phyloP scores from a whole-genome alignment of 2,888 invertebrate species.

The Archips crataeganus region DNA sequence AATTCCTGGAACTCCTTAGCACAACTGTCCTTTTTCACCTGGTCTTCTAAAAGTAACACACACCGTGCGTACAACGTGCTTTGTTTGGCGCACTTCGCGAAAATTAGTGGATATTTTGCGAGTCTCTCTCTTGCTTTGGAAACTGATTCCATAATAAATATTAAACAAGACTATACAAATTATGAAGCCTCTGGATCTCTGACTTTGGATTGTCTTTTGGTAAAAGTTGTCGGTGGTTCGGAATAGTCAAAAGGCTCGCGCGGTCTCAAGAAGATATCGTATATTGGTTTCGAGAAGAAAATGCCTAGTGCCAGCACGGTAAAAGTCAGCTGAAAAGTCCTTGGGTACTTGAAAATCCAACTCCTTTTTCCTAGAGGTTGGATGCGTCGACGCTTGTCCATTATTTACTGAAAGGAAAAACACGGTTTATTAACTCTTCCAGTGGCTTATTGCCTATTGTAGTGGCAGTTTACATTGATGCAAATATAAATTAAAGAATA shows the following conservation, averaged over 20 bases:
- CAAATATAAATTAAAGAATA: too few species aligned
- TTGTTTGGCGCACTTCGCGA: conserved; percentile 90
- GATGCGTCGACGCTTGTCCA: conserved; percentile 73
- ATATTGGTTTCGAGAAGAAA: conserved; percentile 90
- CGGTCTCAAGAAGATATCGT: conserved; percentile 86
- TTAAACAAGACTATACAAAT: conserved; percentile 32
- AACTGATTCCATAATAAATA: conserved; percentile 91
- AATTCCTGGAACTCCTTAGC: conserved; percentile 91
- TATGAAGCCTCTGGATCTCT: conserved; percentile 26
- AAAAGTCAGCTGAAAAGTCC: conserved; percentile 83
- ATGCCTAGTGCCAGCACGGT: conserved; percentile 81
- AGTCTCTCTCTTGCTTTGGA: conserved; percentile 90
- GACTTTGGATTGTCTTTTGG: conserved; percentile 28
- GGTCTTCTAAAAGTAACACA: conserved; percentile 90
- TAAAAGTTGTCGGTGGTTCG: conserved; percentile 66
- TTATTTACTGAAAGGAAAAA: conserved; percentile 62
- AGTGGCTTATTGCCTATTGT: too few species aligned
- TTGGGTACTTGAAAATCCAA: conserved; percentile 87
- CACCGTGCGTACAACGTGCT: conserved; percentile 92
- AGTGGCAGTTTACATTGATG: too few species aligned
- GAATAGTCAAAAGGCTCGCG: conserved; percentile 57
- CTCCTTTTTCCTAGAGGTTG: conserved; percentile 83
- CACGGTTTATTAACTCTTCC: background rate
- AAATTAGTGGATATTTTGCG: conserved; percentile 90
- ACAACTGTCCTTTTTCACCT: conserved; percentile 90